Conservation (phyloP, 2,113 vertebrate species). For the Ceyx melanurus region DNA sequence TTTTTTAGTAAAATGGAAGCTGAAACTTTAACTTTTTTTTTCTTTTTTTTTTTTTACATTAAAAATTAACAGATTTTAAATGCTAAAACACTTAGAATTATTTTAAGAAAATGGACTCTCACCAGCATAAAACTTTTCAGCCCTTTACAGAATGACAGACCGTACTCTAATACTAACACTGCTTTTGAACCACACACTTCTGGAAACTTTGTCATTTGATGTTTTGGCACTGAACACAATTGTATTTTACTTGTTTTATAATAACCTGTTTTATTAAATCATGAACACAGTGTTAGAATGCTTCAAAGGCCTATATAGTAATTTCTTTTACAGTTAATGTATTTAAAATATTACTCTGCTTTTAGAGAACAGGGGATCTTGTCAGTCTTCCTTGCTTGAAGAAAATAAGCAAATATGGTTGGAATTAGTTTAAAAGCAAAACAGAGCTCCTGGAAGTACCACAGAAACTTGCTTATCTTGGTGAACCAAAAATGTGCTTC, state of each 20-base stretch:
- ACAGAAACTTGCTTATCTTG: background rate
- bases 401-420: background rate
- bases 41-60: background rate
- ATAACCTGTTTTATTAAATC: background rate
- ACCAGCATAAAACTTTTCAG: background rate
- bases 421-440: background rate
- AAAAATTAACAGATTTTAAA: background rate
- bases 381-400: background rate
- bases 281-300: background rate
- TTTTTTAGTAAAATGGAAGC: background rate
- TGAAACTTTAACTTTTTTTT: background rate
- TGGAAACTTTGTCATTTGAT: background rate
- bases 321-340: background rate
- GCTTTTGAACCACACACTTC: background rate
- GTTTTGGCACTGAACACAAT: background rate
- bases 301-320: fast-evolving
- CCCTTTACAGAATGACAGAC: background rate
- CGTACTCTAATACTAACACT: background rate
- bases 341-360: background rate
- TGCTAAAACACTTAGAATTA: background rate
- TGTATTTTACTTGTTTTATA: background rate
- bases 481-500: fast-evolving
- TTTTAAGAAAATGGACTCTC: background rate
- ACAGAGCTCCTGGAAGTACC: background rate
- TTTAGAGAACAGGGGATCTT: background rate